Conservation (phyloP, 1,140 invertebrate species). For the Luehdorfia chinensis region DNA sequence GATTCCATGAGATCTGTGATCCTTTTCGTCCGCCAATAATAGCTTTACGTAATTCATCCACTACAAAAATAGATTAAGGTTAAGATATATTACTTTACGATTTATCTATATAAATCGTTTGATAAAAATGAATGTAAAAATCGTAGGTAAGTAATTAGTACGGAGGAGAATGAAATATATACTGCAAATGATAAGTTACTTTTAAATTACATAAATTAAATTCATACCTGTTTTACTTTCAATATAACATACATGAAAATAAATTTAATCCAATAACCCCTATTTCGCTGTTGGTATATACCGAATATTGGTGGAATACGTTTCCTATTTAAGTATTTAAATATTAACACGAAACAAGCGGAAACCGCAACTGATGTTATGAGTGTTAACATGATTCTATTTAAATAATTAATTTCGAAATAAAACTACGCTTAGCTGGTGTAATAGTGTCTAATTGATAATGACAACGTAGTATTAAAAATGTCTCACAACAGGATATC, state of each 20-base stretch:
- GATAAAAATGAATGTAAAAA: no score
- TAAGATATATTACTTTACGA: no score
- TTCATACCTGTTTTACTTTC: slow-evolving; percentile 51
- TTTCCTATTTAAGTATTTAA: slow-evolving; percentile 49
- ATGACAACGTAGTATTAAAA: no score
- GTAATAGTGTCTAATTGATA: slow-evolving; percentile 7
- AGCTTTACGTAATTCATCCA: slow-evolving; percentile 34
- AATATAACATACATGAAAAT: slow-evolving; percentile 66
- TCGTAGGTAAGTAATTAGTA: no score
- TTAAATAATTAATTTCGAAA: no score
- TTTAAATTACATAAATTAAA: no score
- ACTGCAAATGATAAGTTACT: no score
- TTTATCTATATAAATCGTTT: no score
- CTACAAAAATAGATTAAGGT: slow-evolving; percentile 32
- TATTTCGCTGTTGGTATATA: slow-evolving; percentile 73
- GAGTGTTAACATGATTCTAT: slow-evolving; percentile 18
- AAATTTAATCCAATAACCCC: slow-evolving; percentile 73
- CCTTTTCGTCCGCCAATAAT: slow-evolving; percentile 50
- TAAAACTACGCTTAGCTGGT: no score
- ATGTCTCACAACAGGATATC: slow-evolving; percentile 7
- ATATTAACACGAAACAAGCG: slow-evolving; percentile 38
- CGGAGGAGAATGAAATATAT: no score
- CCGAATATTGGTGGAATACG: slow-evolving; percentile 69
- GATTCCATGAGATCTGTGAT: slow-evolving; percentile 65
- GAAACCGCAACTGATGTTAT: slow-evolving; percentile 35